These are phyloP conservation scores for Cyanistes caeruleus DNA, from an alignment of 2,113 vertebrate genomes.

Conservation along the genomic window DNA sequence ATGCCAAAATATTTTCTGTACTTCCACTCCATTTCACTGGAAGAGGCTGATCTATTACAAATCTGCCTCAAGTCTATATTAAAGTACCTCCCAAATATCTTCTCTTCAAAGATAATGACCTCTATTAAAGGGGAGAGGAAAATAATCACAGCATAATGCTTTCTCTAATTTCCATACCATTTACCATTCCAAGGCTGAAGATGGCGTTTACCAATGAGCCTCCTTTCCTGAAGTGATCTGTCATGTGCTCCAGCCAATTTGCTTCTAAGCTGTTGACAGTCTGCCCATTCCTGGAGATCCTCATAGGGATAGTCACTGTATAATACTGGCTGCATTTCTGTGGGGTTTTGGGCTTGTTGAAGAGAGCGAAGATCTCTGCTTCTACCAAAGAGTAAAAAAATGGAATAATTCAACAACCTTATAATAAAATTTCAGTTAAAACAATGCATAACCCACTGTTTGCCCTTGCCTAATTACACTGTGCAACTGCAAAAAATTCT, in stretches of 20 bases:
- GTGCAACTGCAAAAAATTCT: not conserved
- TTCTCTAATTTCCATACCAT: constrained; percentile 77
- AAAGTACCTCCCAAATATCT: constrained; percentile 12
- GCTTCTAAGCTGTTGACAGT: constrained; percentile 87
- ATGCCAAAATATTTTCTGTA: constrained; percentile 41
- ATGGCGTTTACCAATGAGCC: constrained; percentile 90
- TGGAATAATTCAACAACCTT: not conserved
- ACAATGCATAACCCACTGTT: not conserved
- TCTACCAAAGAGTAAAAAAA: constrained; percentile 65
- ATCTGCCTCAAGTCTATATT: not conserved
- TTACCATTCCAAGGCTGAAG: constrained; percentile 86
- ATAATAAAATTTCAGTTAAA: not conserved
- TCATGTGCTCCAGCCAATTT: constrained; percentile 98
- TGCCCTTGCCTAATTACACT: not conserved
- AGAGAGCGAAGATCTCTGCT: constrained; percentile 87
- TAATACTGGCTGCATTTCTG: constrained; percentile 87
- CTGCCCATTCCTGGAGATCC: constrained; percentile 83
- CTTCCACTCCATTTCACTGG: not conserved
- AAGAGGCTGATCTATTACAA: constrained; percentile 34
- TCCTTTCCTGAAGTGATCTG: constrained; percentile 95
- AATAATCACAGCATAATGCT: constrained; percentile 6
- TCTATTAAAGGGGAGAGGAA: not conserved
- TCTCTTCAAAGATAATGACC: constrained; percentile 36
- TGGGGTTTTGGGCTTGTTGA: constrained; percentile 85
- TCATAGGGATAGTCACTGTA: constrained; percentile 90